Evolutionary conservation across 2,113 vertebrate genomes (phyloP).

Genomic region (Gobiocypris rarus): DNA sequence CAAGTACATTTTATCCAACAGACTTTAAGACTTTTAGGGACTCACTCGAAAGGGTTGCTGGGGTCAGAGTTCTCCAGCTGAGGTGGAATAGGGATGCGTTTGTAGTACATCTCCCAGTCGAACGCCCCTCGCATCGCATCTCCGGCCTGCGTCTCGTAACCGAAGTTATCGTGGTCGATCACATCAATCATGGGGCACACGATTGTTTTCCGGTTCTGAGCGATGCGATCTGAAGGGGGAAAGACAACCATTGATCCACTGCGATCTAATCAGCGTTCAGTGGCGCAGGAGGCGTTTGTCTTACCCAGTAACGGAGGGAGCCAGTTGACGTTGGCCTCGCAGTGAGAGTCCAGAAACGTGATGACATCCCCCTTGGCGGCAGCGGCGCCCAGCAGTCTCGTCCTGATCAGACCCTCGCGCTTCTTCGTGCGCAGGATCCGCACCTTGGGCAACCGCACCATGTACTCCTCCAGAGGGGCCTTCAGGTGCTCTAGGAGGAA

Average conservation of each 20-base stretch:
- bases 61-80: conserved; percentile 87
- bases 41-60: conserved; percentile 97
- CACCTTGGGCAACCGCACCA: conserved; percentile 87
- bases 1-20: too few relatives aligned
- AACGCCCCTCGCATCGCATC: conserved; percentile 97
- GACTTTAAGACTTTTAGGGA: too few relatives aligned
- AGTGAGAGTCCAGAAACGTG: conserved; percentile 97
- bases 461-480: conserved; percentile 89
- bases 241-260: not conserved
- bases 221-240: conserved; percentile 86
- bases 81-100: conserved; percentile 93
- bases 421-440: conserved; percentile 91
- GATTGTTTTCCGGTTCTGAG: conserved; percentile 91
- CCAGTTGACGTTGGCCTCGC: conserved; percentile 97
- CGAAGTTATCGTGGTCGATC: conserved; percentile 96
- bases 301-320: conserved; percentile 89
- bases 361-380: conserved; percentile 89
- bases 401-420: conserved; percentile 92
- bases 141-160: conserved; percentile 93
- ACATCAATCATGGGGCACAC: conserved; percentile 99
- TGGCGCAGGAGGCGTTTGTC: too few relatives aligned
- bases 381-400: conserved; percentile 89
- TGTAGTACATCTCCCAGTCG: conserved; percentile 99
- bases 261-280: not conserved
- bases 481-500: conserved; percentile 84